Percentiles rank a stretch among this genome's conserved stretches.
phyloP scores from a whole-genome alignment of 2,888 invertebrate genomes.

The Idaea straminata region DNA sequence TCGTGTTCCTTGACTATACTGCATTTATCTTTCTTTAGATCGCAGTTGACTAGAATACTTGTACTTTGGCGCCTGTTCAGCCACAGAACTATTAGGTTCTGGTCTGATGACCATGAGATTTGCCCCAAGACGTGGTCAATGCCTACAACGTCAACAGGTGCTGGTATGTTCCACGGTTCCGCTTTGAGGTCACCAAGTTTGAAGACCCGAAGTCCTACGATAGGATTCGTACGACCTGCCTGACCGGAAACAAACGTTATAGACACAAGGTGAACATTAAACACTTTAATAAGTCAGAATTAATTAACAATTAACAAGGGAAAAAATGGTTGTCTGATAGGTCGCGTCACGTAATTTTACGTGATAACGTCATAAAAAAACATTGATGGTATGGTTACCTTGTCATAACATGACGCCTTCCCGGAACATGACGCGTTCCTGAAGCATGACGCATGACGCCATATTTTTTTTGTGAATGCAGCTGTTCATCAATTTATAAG shows the following conservation, averaged over 20 bases:
- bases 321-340: too few species aligned
- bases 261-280: too few species aligned
- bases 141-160: slow-evolving; percentile 77
- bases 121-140: slow-evolving; percentile 84
- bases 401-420: too few species aligned
- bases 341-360: too few species aligned
- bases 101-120: slow-evolving; percentile 87
- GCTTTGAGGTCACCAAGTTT: slow-evolving; percentile 57
- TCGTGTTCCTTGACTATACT: slow-evolving; percentile 60
- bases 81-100: slow-evolving; percentile 87
- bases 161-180: slow-evolving; percentile 65
- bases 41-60: slow-evolving; percentile 81
- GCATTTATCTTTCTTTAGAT: slow-evolving; percentile 61
- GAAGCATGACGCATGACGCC: too few species aligned
- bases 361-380: too few species aligned
- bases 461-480: too few species aligned
- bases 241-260: slow-evolving; percentile 48
- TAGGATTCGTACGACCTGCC: slow-evolving; percentile 87
- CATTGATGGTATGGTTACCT: too few species aligned
- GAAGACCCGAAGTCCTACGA: slow-evolving; percentile 83
- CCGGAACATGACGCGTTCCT: too few species aligned
- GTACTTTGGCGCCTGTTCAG: slow-evolving; percentile 92
- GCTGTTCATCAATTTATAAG: too few species aligned
- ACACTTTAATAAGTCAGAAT: too few species aligned
- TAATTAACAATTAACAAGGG: too few species aligned